phyloP scores from a whole-genome alignment of 2,797 vertebrate genomes.

The Tragelaphus eurycerus region DNA sequence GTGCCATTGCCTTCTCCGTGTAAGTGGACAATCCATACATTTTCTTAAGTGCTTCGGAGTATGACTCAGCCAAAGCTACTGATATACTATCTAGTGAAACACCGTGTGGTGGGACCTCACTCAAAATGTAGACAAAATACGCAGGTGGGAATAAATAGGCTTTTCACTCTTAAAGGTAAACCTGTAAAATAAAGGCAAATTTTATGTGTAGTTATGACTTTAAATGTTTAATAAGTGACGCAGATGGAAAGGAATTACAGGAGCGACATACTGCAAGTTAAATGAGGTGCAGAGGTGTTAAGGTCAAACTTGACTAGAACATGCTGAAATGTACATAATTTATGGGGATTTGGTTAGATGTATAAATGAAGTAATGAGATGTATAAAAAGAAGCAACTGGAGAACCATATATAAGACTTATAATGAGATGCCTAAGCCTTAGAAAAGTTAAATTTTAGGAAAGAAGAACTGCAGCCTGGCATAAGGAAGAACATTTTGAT shows the following conservation, averaged over 20 bases:
- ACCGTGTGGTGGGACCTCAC: not conserved
- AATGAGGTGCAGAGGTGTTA: not conserved
- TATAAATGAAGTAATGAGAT: not conserved
- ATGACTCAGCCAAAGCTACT: not conserved
- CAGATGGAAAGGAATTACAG: not conserved
- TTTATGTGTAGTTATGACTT: not conserved
- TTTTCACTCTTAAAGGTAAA: not conserved
- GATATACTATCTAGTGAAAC: not conserved
- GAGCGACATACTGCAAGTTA: not conserved
- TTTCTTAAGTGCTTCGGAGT: not conserved
- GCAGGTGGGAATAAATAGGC: not conserved
- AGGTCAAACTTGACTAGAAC: not conserved
- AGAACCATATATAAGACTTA: not conserved
- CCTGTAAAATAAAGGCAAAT: not conserved
- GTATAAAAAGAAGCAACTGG: not conserved
- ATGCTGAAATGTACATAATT: not conserved
- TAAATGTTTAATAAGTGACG: not conserved
- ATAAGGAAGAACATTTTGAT: not conserved
- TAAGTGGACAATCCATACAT: not conserved
- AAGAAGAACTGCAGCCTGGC: not conserved
- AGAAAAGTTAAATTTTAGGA: not conserved
- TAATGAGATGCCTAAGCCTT: conserved; percentile 1
- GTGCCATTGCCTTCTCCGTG: too few relatives aligned
- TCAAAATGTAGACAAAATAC: not conserved
- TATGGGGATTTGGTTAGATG: not conserved